Percentiles rank a stretch among this genome's conserved stretches.
These are phyloP conservation scores for Chrysolina americana DNA, from an alignment of 2,888 invertebrate species.

Conservation along the genomic window DNA sequence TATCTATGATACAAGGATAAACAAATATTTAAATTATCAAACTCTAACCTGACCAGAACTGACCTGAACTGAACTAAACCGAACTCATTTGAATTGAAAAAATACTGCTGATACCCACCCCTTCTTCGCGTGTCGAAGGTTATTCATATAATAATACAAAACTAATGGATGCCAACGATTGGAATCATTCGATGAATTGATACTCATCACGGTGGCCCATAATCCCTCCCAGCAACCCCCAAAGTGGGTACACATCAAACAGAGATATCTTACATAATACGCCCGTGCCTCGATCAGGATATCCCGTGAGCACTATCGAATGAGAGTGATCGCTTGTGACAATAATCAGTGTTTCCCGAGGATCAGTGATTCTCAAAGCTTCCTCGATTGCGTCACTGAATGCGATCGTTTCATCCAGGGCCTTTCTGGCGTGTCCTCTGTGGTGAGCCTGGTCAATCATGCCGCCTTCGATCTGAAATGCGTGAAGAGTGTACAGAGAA, in stretches of 20 bases:
- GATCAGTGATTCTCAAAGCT: conserved; percentile 74
- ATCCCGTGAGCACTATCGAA: conserved; percentile 84
- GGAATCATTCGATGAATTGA: too few species aligned
- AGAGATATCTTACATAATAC: conserved; percentile 75
- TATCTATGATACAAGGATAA: too few species aligned
- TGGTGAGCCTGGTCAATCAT: conserved; percentile 92
- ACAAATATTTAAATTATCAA: too few species aligned
- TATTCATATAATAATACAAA: too few species aligned
- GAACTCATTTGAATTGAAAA: too few species aligned
- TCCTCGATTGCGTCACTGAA: conserved; percentile 84
- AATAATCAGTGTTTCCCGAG: conserved; percentile 79
- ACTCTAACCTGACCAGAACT: too few species aligned
- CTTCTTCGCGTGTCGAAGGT: too few species aligned
- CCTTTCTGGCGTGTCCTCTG: conserved; percentile 81
- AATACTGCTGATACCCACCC: too few species aligned
- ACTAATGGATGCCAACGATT: too few species aligned
- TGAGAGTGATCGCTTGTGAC: conserved; percentile 91
- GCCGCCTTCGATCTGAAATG: conserved; percentile 83
- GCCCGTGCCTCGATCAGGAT: conserved; percentile 78
- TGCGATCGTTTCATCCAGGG: conserved; percentile 84
- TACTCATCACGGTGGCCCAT: background rate
- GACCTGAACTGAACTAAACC: too few species aligned
- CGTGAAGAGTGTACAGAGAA: conserved; percentile 3
- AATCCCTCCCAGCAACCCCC: background rate
- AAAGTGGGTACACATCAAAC: background rate